Evolutionary conservation across 2,888 invertebrate genomes (phyloP).

Genomic region (Cancer borealis): DNA sequence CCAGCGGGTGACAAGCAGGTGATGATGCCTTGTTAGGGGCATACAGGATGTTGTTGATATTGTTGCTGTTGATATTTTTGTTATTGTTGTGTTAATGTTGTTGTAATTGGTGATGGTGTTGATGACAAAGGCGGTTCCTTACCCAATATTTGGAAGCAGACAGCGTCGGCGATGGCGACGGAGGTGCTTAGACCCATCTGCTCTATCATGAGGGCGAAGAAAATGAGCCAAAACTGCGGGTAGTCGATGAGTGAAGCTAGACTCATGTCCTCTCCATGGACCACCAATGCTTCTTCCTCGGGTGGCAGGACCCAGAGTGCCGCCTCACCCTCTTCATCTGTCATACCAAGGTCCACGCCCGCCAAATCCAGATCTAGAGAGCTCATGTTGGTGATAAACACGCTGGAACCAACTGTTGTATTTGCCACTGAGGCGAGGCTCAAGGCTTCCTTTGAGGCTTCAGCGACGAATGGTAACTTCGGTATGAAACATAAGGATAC

Average conservation of each 20-base stretch:
- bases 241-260: slow-evolving; percentile 25
- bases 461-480: background rate
- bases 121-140: slow-evolving; percentile 78
- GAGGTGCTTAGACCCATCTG: slow-evolving; percentile 64
- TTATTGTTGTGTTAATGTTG: background rate
- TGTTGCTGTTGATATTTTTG: background rate
- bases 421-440: background rate
- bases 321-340: slow-evolving; percentile 48
- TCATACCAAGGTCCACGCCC: slow-evolving; percentile 56
- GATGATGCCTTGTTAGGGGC: background rate
- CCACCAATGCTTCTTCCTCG: background rate
- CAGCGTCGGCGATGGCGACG: slow-evolving; percentile 93
- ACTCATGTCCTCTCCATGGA: background rate
- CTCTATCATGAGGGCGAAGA: slow-evolving; percentile 47
- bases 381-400: background rate
- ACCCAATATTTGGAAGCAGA: slow-evolving; percentile 92
- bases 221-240: slow-evolving; percentile 67
- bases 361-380: background rate
- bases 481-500: slow-evolving; percentile 46
- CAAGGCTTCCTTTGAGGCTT: background rate
- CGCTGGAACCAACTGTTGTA: background rate
- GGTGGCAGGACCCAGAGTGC: background rate
- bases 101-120: background rate
- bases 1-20: background rate
- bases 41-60: background rate